Evolutionary conservation across 2,113 vertebrate genomes (phyloP).

Genomic region (Nesogale talazaci): DNA sequence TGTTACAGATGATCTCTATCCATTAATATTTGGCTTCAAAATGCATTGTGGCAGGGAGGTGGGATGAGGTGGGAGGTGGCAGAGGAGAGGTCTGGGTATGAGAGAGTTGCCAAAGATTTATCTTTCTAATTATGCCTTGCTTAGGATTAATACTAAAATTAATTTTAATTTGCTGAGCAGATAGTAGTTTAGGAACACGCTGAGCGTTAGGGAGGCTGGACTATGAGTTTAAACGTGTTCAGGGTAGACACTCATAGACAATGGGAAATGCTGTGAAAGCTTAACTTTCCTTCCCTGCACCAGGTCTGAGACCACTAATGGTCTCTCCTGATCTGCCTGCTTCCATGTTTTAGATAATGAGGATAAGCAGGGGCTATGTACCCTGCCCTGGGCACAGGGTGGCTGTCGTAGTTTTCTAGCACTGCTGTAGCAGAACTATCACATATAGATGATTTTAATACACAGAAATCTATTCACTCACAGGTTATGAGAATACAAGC

Average conservation of each 20-base stretch:
- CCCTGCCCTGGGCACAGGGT: fast-evolving
- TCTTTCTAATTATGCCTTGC: constrained; percentile 81
- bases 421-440: neutral
- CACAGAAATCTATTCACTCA: neutral
- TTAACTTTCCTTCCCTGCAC: neutral
- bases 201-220: constrained; percentile 15
- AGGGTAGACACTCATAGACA: neutral
- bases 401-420: neutral
- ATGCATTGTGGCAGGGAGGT: constrained; percentile 41
- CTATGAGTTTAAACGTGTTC: constrained; percentile 62
- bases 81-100: constrained; percentile 26
- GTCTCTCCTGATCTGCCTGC: neutral
- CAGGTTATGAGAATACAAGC: neutral
- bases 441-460: neutral
- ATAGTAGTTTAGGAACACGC: constrained; percentile 63
- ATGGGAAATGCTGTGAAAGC: neutral
- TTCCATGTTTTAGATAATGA: neutral
- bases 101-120: constrained; percentile 75
- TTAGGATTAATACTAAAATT: constrained; percentile 80
- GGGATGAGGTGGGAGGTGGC: constrained; percentile 42
- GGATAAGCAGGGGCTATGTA: fast-evolving
- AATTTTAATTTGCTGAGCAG: constrained; percentile 73
- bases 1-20: constrained; percentile 34
- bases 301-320: neutral
- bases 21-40: constrained; percentile 54